These are phyloP conservation scores for Achlya flavicornis DNA, from an alignment of 2,888 invertebrate genomes.

Conservation along the genomic window DNA sequence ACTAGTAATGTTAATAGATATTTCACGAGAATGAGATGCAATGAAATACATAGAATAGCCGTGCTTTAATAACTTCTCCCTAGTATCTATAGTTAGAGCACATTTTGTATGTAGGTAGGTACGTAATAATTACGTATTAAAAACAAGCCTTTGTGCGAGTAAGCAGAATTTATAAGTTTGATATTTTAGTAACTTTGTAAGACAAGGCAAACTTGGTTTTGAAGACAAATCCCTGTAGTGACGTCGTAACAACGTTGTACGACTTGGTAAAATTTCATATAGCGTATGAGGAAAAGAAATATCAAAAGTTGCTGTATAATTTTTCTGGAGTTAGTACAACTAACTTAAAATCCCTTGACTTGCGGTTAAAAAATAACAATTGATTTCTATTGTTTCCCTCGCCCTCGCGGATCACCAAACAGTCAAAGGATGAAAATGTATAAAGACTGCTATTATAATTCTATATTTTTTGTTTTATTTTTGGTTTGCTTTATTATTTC, in stretches of 20 bases:
- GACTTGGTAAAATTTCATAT: background rate
- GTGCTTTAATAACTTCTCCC: background rate
- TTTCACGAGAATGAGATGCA: background rate
- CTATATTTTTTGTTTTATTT: too few species aligned
- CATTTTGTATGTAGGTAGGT: background rate
- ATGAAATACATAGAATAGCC: background rate
- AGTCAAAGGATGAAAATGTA: too few species aligned
- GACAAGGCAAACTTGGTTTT: constrained; percentile 25
- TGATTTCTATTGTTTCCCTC: too few species aligned
- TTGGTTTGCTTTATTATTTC: too few species aligned
- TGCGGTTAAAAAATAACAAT: too few species aligned
- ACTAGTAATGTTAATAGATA: background rate
- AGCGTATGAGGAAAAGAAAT: background rate
- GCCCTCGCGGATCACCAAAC: too few species aligned
- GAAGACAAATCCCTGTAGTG: constrained; percentile 33
- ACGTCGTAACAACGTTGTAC: constrained; percentile 24
- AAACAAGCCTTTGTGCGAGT: constrained; percentile 16
- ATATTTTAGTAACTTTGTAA: constrained; percentile 28
- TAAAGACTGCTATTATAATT: too few species aligned
- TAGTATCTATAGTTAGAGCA: background rate
- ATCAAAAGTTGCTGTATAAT: too few species aligned
- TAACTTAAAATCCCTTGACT: too few species aligned
- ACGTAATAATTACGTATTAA: background rate
- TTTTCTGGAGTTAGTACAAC: too few species aligned
- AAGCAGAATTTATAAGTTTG: constrained; percentile 5